These are phyloP conservation scores for Poecilia picta DNA, from an alignment of 2,797 vertebrate species.

Conservation along the genomic window DNA sequence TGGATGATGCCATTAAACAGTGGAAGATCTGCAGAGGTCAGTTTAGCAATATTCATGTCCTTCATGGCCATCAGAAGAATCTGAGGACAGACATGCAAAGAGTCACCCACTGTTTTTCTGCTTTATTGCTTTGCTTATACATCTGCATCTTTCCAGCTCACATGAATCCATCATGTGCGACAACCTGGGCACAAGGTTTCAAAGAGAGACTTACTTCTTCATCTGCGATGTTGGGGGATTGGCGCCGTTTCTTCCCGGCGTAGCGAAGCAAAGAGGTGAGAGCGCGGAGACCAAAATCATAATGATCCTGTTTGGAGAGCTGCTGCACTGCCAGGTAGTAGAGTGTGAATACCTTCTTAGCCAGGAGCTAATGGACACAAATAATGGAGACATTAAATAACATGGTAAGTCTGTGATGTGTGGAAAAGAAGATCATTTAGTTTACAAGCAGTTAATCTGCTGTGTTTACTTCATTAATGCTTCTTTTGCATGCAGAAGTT, in stretches of 20 bases:
- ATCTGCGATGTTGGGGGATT: slow-evolving; percentile 75
- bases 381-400: background rate
- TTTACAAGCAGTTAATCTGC: background rate
- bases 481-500: background rate
- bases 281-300: slow-evolving; percentile 91
- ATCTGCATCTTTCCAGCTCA: background rate
- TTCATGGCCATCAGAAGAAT: slow-evolving; percentile 90
- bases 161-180: too few species aligned
- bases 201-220: slow-evolving; percentile 81
- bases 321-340: slow-evolving; percentile 90
- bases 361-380: slow-evolving; percentile 79
- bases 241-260: slow-evolving; percentile 86
- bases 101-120: background rate
- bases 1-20: slow-evolving; percentile 87
- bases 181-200: background rate
- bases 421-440: background rate
- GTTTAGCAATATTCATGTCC: slow-evolving; percentile 91
- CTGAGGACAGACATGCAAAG: slow-evolving; percentile 62
- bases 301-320: slow-evolving; percentile 92
- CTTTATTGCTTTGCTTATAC: background rate
- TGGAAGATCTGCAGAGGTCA: slow-evolving; percentile 84
- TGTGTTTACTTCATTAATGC: background rate
- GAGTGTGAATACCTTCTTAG: slow-evolving; percentile 90
- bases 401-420: background rate
- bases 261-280: slow-evolving; percentile 90